phyloP scores from a whole-genome alignment of 2,797 vertebrate species.

The Darevskia nairensis region DNA sequence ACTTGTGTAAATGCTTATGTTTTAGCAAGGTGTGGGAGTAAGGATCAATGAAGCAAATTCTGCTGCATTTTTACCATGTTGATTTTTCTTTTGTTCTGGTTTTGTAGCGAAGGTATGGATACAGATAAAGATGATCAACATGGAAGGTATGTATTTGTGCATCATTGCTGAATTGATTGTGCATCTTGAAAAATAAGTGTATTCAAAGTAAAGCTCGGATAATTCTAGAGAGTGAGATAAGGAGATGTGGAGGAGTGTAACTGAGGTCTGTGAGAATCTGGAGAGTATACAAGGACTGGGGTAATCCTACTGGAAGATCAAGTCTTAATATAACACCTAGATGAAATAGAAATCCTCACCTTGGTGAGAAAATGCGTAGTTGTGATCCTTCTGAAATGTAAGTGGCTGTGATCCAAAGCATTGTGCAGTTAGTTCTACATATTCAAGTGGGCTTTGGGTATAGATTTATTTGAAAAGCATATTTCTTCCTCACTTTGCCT shows the following conservation, averaged over 20 bases:
- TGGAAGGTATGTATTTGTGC: constrained; percentile 85
- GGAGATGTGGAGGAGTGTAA: not conserved
- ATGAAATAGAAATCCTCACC: not conserved
- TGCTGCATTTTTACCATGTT: constrained; percentile 38
- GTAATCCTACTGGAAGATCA: constrained; percentile 3
- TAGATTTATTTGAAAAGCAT: not conserved
- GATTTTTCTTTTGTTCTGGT: constrained; percentile 65
- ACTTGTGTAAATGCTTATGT: not conserved
- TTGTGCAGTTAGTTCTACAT: not conserved
- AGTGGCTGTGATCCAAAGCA: not conserved
- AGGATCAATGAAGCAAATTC: not conserved
- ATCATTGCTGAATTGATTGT: constrained; percentile 37
- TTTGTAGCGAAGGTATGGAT: constrained; percentile 93
- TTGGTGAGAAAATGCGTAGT: not conserved
- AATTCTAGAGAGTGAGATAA: not conserved
- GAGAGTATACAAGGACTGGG: not conserved
- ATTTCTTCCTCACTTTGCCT: not conserved
- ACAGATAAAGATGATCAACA: constrained; percentile 95
- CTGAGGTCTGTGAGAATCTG: constrained; percentile 7
- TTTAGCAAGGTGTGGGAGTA: not conserved
- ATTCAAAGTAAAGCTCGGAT: not conserved
- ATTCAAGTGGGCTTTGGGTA: not conserved
- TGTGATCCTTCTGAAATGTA: constrained; percentile 11
- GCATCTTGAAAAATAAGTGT: not conserved
- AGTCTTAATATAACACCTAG: constrained; percentile 7